phyloP scores from a whole-genome alignment of 2,113 vertebrate species.

The Pluvialis apricaria region DNA sequence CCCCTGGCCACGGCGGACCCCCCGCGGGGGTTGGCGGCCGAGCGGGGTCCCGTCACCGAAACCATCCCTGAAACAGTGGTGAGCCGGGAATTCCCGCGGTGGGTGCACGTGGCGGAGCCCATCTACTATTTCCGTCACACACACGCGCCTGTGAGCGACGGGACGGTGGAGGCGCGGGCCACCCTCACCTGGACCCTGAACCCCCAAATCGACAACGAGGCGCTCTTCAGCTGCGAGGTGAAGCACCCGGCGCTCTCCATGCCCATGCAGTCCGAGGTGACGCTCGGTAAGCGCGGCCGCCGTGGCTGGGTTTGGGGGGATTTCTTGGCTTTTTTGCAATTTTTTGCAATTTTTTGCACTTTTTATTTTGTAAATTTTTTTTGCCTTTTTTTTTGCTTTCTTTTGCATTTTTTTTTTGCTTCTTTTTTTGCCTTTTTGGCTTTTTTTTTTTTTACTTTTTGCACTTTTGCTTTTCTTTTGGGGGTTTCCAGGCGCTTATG shows the following conservation, averaged over 20 bases:
- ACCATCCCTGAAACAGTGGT: constrained; percentile 89
- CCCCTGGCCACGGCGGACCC: constrained; percentile 76
- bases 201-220: constrained; percentile 91
- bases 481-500: rapidly evolving
- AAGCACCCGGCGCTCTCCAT: constrained; percentile 93
- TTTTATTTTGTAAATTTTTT: not conserved
- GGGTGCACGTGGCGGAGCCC: constrained; percentile 86
- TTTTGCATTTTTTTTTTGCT: not conserved
- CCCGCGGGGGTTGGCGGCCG: constrained; percentile 47
- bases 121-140: constrained; percentile 86
- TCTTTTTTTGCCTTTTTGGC: too few species aligned
- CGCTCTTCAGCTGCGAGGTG: constrained; percentile 95
- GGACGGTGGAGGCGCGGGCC: constrained; percentile 87
- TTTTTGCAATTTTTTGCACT: rapidly evolving
- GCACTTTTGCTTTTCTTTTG: not conserved
- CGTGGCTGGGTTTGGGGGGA: rapidly evolving
- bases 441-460: not conserved
- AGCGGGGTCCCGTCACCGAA: constrained; percentile 77
- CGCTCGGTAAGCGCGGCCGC: constrained; percentile 73
- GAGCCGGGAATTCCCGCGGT: constrained; percentile 93
- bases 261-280: constrained; percentile 95
- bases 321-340: too few species aligned
- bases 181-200: constrained; percentile 92
- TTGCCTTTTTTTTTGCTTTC: rapidly evolving
- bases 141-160: constrained; percentile 76